Conservation (phyloP, 2,797 vertebrate species). For the Urosaurus nigricauda region DNA sequence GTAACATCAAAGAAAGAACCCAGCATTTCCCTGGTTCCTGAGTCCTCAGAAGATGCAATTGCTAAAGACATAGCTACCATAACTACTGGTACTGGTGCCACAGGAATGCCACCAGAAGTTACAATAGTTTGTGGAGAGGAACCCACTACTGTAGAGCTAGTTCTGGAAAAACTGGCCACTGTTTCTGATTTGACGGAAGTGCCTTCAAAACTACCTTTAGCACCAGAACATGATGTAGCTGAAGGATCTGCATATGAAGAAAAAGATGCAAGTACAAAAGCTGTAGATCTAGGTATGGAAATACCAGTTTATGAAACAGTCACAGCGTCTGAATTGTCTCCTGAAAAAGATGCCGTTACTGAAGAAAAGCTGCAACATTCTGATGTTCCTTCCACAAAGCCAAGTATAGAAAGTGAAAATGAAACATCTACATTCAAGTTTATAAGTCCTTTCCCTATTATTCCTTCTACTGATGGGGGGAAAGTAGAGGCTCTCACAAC, state of each 20-base stretch:
- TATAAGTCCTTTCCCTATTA: conserved; percentile 38
- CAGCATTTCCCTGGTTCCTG: conserved; percentile 58
- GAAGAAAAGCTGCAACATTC: conserved; percentile 53
- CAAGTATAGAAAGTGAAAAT: conserved; percentile 17
- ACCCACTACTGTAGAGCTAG: conserved; percentile 44
- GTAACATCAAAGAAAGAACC: conserved; percentile 64
- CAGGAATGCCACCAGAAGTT: conserved; percentile 55
- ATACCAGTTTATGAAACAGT: conserved; percentile 45
- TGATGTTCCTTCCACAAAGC: conserved; percentile 24
- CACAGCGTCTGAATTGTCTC: conserved; percentile 37
- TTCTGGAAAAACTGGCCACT: conserved; percentile 38
- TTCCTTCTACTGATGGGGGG: conserved; percentile 38
- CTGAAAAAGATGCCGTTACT: conserved; percentile 26
- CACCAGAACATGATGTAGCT: conserved; percentile 36
- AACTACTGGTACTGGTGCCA: conserved; percentile 59
- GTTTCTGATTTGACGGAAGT: conserved; percentile 4
- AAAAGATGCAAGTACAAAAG: conserved; percentile 46
- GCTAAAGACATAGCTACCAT: conserved; percentile 60
- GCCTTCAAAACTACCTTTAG: conserved; percentile 26
- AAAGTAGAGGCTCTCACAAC: conserved; percentile 57
- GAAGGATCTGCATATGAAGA: conserved; percentile 46
- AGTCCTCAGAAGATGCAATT: conserved; percentile 63
- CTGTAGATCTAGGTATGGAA: conserved; percentile 36
- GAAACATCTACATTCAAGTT: conserved; percentile 19
- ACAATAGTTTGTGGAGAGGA: conserved; percentile 51